A percentile compares a stretch with the other conserved stretches of the same genome.
Conservation (phyloP, 1,140 invertebrate genomes). For the Drosophila melanogaster region Release_6_plus_ISO1_MT NT_033777.3:22064001-22064500, state of each 20-base stretch:
- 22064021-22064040: neutral
- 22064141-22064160: conserved; percentile 1
- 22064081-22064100: conserved; percentile 4
- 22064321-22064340: conserved; percentile 54
- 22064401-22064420: conserved; percentile 24
- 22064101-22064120: conserved; percentile 10
- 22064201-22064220: conserved; percentile 47
- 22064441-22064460: conserved; percentile 60
- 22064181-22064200: conserved; percentile 34
- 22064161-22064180: conserved; percentile 8
- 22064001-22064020: neutral
- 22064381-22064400: conserved; percentile 32
- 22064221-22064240: conserved; percentile 45
- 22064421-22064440: conserved; percentile 57
- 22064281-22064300: conserved; percentile 47
- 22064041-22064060: neutral
- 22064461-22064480: conserved; percentile 52
- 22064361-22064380: conserved; percentile 64
- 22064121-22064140: conserved; percentile 18
- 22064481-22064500: conserved; percentile 61
- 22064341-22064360: conserved; percentile 67
- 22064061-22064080: neutral
- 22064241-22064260: neutral
- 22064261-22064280: conserved; percentile 8
- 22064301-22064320: conserved; percentile 53